Percentiles rank a stretch among this genome's conserved stretches.
phyloP scores from a whole-genome alignment of 2,113 vertebrate species.

The Zosterops lateralis region DNA sequence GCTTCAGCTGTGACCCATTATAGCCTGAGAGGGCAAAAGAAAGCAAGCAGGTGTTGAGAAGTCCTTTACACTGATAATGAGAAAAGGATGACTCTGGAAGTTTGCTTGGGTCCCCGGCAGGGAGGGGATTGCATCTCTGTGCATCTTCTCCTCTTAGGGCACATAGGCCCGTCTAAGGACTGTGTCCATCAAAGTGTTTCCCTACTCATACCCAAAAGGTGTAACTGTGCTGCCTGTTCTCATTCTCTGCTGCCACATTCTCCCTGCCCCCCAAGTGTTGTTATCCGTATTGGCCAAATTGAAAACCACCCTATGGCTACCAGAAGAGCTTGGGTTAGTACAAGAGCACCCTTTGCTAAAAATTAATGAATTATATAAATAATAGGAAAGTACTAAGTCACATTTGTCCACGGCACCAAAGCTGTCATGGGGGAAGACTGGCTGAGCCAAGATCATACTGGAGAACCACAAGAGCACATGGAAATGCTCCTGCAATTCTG shows the following conservation, averaged over 20 bases:
- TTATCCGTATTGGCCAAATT: neutral
- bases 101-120: neutral
- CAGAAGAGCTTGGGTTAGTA: neutral
- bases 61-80: neutral
- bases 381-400: neutral
- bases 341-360: neutral
- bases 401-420: neutral
- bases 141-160: neutral
- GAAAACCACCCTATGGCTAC: neutral
- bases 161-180: accelerated
- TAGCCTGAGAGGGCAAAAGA: neutral
- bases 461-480: neutral
- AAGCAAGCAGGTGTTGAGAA: neutral
- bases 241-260: neutral
- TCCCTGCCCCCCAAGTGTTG: neutral
- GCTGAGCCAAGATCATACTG: neutral
- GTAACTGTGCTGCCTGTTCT: neutral
- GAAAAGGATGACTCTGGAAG: neutral
- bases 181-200: neutral
- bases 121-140: neutral
- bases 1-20: neutral
- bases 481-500: neutral
- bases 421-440: neutral
- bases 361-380: neutral
- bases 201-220: too few relatives aligned